A percentile compares a stretch with the other conserved stretches of the same genome.
These are phyloP conservation scores for Drosophila fulvimacula DNA, from an alignment of 2,888 invertebrate species.

Conservation along the genomic window DNA sequence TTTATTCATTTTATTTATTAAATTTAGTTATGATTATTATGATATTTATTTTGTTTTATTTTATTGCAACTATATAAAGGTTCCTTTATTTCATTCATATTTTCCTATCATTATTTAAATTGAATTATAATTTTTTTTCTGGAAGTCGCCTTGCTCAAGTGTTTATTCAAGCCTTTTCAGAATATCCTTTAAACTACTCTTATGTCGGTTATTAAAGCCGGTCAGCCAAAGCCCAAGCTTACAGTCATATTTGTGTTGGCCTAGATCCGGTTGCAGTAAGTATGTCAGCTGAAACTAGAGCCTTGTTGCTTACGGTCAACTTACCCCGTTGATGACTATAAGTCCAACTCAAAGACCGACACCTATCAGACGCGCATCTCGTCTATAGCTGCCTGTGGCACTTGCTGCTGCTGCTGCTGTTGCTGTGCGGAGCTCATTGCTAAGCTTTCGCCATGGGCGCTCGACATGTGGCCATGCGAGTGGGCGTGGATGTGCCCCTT, in stretches of 20 bases:
- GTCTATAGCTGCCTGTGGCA: slow-evolving; percentile 93
- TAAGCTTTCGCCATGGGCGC: slow-evolving; percentile 64
- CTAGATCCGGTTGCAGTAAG: neutral
- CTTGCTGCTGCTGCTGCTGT: slow-evolving; percentile 86
- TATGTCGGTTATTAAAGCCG: neutral
- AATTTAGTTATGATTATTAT: too few species aligned
- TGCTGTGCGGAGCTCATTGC: slow-evolving; percentile 63
- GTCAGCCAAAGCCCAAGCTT: neutral
- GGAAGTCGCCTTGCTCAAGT: too few species aligned
- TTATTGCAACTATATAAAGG: too few species aligned
- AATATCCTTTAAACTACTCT: neutral
- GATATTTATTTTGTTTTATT: too few species aligned
- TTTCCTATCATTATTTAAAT: too few species aligned
- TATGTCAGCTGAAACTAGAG: neutral
- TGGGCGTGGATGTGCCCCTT: slow-evolving; percentile 84
- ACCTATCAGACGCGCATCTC: slow-evolving; percentile 95
- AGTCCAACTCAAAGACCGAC: slow-evolving; percentile 85
- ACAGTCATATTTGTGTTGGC: neutral
- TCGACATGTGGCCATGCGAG: slow-evolving; percentile 60
- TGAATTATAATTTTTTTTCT: too few species aligned
- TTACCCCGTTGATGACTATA: slow-evolving; percentile 85
- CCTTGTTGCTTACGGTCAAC: slow-evolving; percentile 41
- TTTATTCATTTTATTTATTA: too few species aligned
- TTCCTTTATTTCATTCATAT: too few species aligned
- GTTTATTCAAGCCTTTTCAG: neutral